phyloP scores from a whole-genome alignment of 2,888 invertebrate genomes.

The Mesoligia furuncula region DNA sequence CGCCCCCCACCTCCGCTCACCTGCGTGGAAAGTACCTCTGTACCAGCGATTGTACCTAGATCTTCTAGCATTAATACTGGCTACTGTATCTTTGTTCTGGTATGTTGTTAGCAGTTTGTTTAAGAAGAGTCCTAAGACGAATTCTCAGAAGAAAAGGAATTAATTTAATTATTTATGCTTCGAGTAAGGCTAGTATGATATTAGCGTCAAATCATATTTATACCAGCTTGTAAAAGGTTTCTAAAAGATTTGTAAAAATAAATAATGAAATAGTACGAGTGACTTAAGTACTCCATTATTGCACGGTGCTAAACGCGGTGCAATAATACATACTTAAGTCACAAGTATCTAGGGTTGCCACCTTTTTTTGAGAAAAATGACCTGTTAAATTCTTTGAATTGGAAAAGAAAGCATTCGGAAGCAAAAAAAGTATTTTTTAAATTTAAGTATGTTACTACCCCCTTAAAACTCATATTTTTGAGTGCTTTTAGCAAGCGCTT shows the following conservation, averaged over 20 bases:
- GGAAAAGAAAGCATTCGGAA: too few species aligned
- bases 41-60: slow-evolving; percentile 79
- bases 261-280: not conserved
- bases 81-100: slow-evolving; percentile 1
- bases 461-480: too few species aligned
- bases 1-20: slow-evolving; percentile 84
- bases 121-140: slow-evolving; percentile 27
- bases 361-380: too few species aligned
- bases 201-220: not conserved
- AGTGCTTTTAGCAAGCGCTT: too few species aligned
- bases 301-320: not conserved
- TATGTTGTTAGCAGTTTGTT: slow-evolving; percentile 16
- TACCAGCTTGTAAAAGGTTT: not conserved
- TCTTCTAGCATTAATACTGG: slow-evolving; percentile 56
- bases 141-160: slow-evolving; percentile 46
- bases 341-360: too few species aligned
- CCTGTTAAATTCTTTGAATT: too few species aligned
- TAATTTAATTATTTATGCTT: slow-evolving; percentile 28
- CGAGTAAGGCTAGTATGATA: too few species aligned
- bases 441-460: too few species aligned
- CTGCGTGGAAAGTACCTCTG: slow-evolving; percentile 68
- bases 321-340: not conserved
- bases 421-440: too few species aligned
- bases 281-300: not conserved
- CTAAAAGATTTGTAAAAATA: not conserved